Evolutionary conservation across 2,888 invertebrate genomes (phyloP).

Genomic region (Luperina nickerlii): DNA sequence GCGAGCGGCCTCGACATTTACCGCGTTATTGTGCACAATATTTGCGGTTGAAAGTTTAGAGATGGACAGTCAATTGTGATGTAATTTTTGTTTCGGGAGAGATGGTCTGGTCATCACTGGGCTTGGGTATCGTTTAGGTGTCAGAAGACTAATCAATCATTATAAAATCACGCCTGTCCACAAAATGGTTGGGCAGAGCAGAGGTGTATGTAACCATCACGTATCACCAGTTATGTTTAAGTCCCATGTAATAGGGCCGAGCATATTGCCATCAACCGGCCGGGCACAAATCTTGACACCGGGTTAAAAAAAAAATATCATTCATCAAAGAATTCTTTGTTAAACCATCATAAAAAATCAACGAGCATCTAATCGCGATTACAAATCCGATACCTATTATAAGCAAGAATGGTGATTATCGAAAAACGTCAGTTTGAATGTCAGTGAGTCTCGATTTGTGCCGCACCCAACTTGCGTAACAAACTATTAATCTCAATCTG

Average conservation of each 20-base stretch:
- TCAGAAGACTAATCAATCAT: not conserved
- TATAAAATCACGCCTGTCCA: not conserved
- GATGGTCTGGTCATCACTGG: not conserved
- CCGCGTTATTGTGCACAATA: slow-evolving; percentile 10
- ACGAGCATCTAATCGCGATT: not conserved
- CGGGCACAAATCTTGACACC: too few species aligned
- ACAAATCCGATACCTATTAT: not conserved
- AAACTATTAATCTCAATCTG: too few species aligned
- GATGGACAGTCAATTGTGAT: slow-evolving; percentile 25
- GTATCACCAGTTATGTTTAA: not conserved
- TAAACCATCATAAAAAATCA: not conserved
- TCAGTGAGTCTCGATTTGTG: not conserved
- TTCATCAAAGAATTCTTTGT: not conserved
- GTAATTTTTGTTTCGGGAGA: not conserved
- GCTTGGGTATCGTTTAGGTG: not conserved
- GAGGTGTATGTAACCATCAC: not conserved
- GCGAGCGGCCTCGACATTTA: slow-evolving; percentile 52
- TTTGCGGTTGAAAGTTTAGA: slow-evolving; percentile 17
- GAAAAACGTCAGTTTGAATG: not conserved
- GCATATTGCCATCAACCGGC: too few species aligned
- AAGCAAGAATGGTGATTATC: not conserved
- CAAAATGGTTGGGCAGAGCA: too few species aligned
- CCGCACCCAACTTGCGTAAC: too few species aligned
- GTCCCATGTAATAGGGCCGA: too few species aligned
- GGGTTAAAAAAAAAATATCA: not conserved